phyloP scores from a whole-genome alignment of 53 echinoderm and acorn worm genomes.

The Stichopus horrens region DNA sequence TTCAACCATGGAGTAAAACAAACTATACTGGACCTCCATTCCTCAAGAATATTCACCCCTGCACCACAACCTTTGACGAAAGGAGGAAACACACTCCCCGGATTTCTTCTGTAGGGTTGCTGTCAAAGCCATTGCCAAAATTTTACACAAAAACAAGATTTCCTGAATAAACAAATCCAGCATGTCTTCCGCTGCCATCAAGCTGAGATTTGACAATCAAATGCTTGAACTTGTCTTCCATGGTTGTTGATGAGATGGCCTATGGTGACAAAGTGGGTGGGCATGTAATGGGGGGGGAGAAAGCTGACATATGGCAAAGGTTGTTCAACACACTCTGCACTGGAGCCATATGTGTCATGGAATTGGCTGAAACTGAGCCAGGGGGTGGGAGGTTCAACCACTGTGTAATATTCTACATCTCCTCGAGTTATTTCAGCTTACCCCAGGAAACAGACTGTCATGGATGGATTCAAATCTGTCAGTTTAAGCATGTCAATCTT shows the following conservation, averaged over 20 bases:
- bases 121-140: not conserved
- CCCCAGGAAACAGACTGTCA: conserved; percentile 26
- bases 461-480: conserved; percentile 24
- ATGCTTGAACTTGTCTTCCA: conserved; percentile 19
- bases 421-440: not conserved
- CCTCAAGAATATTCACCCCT: too few species aligned
- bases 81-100: too few species aligned
- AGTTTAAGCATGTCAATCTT: not conserved
- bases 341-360: not conserved
- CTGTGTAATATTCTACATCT: not conserved
- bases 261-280: conserved; percentile 45
- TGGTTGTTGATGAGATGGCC: not conserved
- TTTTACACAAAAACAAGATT: conserved; percentile 30
- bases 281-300: conserved; percentile 12
- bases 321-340: not conserved
- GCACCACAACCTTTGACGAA: too few species aligned
- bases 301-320: not conserved
- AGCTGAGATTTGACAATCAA: conserved; percentile 26
- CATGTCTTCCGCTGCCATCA: conserved; percentile 6
- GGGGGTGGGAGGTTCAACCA: not conserved
- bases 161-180: conserved; percentile 38
- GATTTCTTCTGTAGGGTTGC: too few species aligned
- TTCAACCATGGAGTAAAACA: not conserved
- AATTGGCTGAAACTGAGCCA: not conserved
- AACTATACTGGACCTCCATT: too few species aligned